These are phyloP conservation scores for Volucella inanis DNA, from an alignment of 2,888 invertebrate species.

Conservation along the genomic window DNA sequence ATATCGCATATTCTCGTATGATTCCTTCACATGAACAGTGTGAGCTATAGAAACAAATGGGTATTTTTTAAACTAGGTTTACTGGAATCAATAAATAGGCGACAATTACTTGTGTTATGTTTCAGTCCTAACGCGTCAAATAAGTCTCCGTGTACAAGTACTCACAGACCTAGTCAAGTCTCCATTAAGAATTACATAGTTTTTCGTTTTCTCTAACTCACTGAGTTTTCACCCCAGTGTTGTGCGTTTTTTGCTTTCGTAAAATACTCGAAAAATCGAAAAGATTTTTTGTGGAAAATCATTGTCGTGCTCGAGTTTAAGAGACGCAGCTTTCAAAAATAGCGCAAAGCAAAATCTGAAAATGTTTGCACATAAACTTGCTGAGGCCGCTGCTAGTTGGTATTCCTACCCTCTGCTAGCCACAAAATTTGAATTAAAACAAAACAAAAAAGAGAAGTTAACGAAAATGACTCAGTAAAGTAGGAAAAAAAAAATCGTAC, in stretches of 20 bases:
- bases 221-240: too few relatives aligned
- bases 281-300: conserved; percentile 14
- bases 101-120: too few relatives aligned
- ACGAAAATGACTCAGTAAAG: conserved; percentile 35
- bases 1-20: too few relatives aligned
- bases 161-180: too few relatives aligned
- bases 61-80: too few relatives aligned
- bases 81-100: too few relatives aligned
- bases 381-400: conserved; percentile 15
- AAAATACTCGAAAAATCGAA: conserved; percentile 16
- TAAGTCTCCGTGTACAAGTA: too few relatives aligned
- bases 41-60: too few relatives aligned
- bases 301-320: conserved; percentile 29
- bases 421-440: conserved; percentile 58
- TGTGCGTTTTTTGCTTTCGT: not conserved
- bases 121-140: too few relatives aligned
- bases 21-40: too few relatives aligned
- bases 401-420: conserved; percentile 16
- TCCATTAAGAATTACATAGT: too few relatives aligned
- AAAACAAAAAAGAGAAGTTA: conserved; percentile 37
- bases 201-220: too few relatives aligned
- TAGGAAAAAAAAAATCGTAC: not conserved
- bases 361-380: conserved; percentile 59
- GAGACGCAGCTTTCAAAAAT: conserved; percentile 74
- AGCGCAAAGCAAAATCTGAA: conserved; percentile 70